Percentiles rank a stretch among this genome's conserved stretches.
Conservation (phyloP, 2,113 vertebrate species). For the Chaenocephalus aceratus region DNA sequence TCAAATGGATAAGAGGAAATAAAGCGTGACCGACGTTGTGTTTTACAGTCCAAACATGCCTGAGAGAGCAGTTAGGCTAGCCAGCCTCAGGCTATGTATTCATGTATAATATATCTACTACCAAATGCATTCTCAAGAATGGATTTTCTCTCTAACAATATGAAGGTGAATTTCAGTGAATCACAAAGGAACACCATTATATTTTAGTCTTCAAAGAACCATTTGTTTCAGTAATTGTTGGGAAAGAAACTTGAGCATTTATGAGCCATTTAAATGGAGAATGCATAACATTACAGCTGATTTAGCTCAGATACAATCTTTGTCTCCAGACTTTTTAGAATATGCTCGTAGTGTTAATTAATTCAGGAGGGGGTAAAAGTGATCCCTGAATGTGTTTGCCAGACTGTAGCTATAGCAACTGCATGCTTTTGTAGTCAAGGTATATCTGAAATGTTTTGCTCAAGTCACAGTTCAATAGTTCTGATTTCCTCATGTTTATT, state of each 20-base stretch:
- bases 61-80: slow-evolving; percentile 52
- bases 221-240: slow-evolving; percentile 30
- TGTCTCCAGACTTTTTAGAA: slow-evolving; percentile 27
- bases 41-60: slow-evolving; percentile 67
- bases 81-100: slow-evolving; percentile 51
- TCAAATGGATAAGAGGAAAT: slow-evolving; percentile 39
- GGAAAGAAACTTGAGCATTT: slow-evolving; percentile 19
- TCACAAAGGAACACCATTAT: not conserved
- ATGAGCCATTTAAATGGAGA: slow-evolving; percentile 22
- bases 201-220: slow-evolving; percentile 15
- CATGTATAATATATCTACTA: slow-evolving; percentile 61
- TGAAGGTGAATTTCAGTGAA: slow-evolving; percentile 7
- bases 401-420: slow-evolving; percentile 61
- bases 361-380: slow-evolving; percentile 44
- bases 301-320: slow-evolving; percentile 8
- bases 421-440: slow-evolving; percentile 16
- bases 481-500: not conserved
- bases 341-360: slow-evolving; percentile 35
- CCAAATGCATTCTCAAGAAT: slow-evolving; percentile 47
- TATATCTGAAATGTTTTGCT: slow-evolving; percentile 23
- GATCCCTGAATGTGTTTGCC: slow-evolving; percentile 47
- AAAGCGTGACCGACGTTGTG: slow-evolving; percentile 58
- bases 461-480: not conserved
- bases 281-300: slow-evolving; percentile 16
- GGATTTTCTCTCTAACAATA: slow-evolving; percentile 22